These are phyloP conservation scores for Rhea pennata DNA, from an alignment of 2,113 vertebrate species.

Conservation along the genomic window DNA sequence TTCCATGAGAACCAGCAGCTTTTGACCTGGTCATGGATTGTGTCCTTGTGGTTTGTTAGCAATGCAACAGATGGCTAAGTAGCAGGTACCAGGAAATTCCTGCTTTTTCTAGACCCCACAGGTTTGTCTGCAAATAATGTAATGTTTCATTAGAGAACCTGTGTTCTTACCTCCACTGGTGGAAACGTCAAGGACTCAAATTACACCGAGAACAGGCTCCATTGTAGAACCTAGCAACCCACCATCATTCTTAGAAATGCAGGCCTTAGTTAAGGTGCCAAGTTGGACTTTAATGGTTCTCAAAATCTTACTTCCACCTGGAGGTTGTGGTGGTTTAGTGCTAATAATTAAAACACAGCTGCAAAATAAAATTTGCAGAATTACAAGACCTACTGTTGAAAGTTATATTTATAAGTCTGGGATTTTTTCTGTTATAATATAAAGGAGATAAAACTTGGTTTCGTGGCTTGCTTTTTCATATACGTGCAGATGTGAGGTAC, in stretches of 20 bases:
- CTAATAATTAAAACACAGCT: slow-evolving; percentile 35
- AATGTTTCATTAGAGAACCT: neutral
- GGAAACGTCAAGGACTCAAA: neutral
- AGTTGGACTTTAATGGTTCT: slow-evolving; percentile 20
- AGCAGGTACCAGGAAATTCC: neutral
- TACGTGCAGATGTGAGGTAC: neutral
- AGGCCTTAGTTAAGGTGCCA: neutral
- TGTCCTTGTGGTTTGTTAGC: neutral
- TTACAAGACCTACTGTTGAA: neutral
- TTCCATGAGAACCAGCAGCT: neutral
- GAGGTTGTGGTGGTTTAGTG: neutral
- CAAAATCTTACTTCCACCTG: neutral
- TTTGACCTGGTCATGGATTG: neutral
- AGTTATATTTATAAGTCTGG: neutral
- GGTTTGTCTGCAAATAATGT: neutral
- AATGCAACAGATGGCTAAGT: neutral
- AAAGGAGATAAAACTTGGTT: neutral
- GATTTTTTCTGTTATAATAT: neutral
- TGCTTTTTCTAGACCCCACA: slow-evolving; percentile 12
- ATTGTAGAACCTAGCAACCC: neutral
- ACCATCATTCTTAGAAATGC: neutral
- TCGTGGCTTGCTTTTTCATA: neutral
- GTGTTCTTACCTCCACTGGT: neutral
- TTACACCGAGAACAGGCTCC: neutral
- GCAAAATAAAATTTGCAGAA: neutral